Percentiles rank a stretch among this genome's conserved stretches.
Conservation (phyloP, 2,797 vertebrate genomes). For the Tarsius wallacei region DNA sequence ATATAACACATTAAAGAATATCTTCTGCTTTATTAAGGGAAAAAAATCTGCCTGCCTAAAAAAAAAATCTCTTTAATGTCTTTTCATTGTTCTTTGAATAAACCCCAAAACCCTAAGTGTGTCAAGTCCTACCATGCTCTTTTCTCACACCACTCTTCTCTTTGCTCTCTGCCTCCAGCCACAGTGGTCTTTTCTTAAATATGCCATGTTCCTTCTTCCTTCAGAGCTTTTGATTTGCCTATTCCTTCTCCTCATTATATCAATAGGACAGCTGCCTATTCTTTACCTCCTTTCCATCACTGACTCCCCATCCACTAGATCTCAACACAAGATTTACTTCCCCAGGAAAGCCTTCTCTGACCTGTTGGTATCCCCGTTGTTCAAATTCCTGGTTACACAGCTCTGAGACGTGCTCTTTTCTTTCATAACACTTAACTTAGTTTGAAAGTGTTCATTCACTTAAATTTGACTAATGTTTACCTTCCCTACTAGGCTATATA, state of each 20-base stretch:
- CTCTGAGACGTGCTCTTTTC: neutral
- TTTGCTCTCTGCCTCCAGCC: conserved; percentile 14
- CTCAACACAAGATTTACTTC: conserved; percentile 32
- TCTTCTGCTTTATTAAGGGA: neutral
- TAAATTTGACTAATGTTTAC: conserved; percentile 13
- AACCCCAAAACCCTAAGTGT: neutral
- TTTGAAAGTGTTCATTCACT: neutral
- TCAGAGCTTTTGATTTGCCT: neutral
- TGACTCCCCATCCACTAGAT: neutral
- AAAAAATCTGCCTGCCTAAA: neutral
- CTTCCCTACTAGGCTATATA: neutral
- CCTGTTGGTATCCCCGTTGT: neutral
- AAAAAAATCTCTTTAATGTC: conserved; percentile 10
- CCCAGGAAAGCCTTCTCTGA: conserved; percentile 28
- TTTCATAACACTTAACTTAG: conserved; percentile 24
- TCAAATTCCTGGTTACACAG: conserved; percentile 9
- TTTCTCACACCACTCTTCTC: neutral
- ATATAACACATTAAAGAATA: conserved; percentile 16
- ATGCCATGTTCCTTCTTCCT: neutral
- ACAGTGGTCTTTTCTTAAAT: neutral
- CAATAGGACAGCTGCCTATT: neutral
- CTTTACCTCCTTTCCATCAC: conserved; percentile 26
- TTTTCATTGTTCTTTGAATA: conserved; percentile 33
- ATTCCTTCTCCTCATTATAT: neutral
- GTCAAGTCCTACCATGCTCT: neutral